These are phyloP conservation scores for Eidolon dupreanum DNA, from an alignment of 2,797 vertebrate genomes.

Conservation along the genomic window DNA sequence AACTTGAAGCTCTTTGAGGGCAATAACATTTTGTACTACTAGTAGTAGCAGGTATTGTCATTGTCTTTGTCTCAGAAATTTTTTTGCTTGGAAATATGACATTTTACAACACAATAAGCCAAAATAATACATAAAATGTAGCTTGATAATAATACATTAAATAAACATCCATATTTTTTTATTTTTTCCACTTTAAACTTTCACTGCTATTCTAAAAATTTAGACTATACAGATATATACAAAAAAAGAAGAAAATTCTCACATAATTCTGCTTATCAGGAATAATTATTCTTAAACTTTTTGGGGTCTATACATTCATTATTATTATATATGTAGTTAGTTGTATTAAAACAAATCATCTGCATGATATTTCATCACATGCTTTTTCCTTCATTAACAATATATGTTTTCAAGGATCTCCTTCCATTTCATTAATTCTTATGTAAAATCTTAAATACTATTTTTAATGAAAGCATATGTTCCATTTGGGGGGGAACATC, in stretches of 20 bases:
- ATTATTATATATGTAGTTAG: background rate
- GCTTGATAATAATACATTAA: background rate
- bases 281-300: background rate
- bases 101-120: background rate
- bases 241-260: slow-evolving; percentile 32
- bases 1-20: slow-evolving; percentile 42
- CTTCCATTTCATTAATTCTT: background rate
- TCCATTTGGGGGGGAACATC: background rate
- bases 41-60: background rate
- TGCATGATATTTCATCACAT: background rate
- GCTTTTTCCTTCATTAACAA: background rate
- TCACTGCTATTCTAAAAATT: background rate
- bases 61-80: background rate
- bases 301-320: background rate
- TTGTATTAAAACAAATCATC: slow-evolving; percentile 1
- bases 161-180: background rate
- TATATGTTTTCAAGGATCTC: background rate
- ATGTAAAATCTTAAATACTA: slow-evolving; percentile 7
- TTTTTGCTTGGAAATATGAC: background rate
- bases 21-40: background rate
- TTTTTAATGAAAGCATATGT: background rate
- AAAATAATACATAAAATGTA: background rate
- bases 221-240: background rate
- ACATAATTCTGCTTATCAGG: background rate
- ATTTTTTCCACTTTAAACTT: background rate